phyloP scores from a whole-genome alignment of 2,113 vertebrate genomes.

The Sclerurus mexicanus region DNA sequence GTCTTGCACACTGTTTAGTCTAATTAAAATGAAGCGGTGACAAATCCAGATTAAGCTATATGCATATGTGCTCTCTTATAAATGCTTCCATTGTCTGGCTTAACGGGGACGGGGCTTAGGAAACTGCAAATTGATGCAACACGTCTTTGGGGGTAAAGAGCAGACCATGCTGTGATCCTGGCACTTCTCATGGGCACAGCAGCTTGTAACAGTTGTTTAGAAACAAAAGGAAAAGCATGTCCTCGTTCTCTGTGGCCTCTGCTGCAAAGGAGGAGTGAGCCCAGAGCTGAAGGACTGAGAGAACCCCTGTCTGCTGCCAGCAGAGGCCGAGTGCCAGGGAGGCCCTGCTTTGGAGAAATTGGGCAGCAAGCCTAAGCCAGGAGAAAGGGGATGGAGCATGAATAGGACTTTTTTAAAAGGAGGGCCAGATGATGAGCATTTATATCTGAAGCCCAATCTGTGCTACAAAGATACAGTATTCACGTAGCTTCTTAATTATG shows the following conservation, averaged over 20 bases:
- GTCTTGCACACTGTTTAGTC: background rate
- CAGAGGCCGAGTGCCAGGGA: conserved; percentile 36
- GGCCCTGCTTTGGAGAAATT: conserved; percentile 48
- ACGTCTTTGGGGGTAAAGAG: background rate
- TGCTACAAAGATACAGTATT: background rate
- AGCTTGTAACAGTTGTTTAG: conserved; percentile 50
- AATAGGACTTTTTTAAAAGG: background rate
- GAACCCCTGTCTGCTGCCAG: conserved; percentile 39
- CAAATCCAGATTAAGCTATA: background rate
- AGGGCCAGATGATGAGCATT: conserved; percentile 13
- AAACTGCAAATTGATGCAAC: conserved; percentile 28
- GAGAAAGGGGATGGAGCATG: conserved; percentile 1
- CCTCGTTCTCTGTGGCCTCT: background rate
- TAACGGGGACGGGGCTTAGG: background rate
- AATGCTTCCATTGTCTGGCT: conserved; percentile 39
- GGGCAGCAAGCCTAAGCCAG: conserved; percentile 19
- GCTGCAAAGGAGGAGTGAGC: conserved; percentile 30
- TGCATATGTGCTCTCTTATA: background rate
- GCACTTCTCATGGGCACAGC: conserved; percentile 14
- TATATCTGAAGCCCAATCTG: background rate
- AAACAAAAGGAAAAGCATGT: conserved; percentile 45
- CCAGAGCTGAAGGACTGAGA: conserved; percentile 21
- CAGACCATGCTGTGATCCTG: conserved; percentile 42
- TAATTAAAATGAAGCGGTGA: conserved; percentile 37
- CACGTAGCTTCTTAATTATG: background rate